Evolutionary conservation across 1,140 invertebrate species (phyloP), one percentile per base, ranked within the genome.

Genomic region (Cydia splendana): DNA sequence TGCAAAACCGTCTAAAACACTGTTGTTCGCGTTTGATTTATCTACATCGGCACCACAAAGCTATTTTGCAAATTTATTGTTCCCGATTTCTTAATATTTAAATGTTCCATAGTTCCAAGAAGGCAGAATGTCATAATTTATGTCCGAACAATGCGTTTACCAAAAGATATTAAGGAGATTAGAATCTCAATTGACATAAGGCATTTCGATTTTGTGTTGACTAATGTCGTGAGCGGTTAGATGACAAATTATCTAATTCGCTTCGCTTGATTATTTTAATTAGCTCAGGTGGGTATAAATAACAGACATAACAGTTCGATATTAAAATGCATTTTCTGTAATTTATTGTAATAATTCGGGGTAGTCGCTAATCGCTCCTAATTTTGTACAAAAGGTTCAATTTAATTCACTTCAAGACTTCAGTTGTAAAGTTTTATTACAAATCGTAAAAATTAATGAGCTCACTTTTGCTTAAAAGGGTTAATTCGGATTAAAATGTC

Each of bases 201-300:
- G 15, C 67, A 18, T 38, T 71, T 13, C 15, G 67, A 18, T 18
- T 71, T 42, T 18, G 4, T 38, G 24, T 18, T 18, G 67, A n/a
- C 15, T 20, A 20, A 71, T 38, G 67, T 71, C 67, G 34, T 71
- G 34, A 71, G 30, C 78, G 78, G 76, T 65, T 28, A 79, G 84
- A 89, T 90, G 89, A 91, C 89, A 91, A 90, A 91, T 91, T 89
- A 82, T 82, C 82, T 84, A 87, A 89, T 90, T 89, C 85, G 85
- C 77, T 79, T 85, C 83, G 86, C 78, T 82, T 79, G 82, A 86
- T 88, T 86, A 86, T 88, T 88, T 88, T 88, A 91, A 91, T 91
- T 88, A 88, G 86, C 82, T 81, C 74, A 10, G 45, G 28, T 48
- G 45, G 7, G 24, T 30, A 48, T 24, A 51, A 74, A 45, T 45